These are phyloP conservation scores for Mechanitis messenoides DNA, from an alignment of 2,888 invertebrate genomes.

Conservation along the genomic window DNA sequence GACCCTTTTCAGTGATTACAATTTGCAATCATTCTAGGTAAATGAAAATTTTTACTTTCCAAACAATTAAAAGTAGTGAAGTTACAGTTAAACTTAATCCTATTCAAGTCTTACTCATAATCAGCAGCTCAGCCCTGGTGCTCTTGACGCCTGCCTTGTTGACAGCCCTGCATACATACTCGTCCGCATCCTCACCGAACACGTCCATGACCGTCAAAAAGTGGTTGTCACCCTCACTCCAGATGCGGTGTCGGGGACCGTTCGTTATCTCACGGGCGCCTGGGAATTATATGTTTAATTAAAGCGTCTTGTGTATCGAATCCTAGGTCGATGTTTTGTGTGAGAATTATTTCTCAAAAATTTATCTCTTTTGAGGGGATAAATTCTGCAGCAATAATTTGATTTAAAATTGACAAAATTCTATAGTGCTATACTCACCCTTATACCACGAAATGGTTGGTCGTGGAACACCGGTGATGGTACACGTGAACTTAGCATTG, in stretches of 20 bases:
- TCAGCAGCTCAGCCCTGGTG: constrained; percentile 95
- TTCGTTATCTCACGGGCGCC: constrained; percentile 95
- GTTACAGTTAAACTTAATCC: no score
- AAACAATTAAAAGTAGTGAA: no score
- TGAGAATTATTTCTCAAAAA: no score
- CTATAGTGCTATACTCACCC: constrained; percentile 64
- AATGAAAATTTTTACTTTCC: no score
- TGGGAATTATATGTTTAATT: constrained; percentile 27
- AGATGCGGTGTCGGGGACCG: constrained; percentile 94
- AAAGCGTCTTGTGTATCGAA: no score
- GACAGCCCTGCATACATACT: constrained; percentile 96
- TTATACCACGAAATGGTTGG: constrained; percentile 98
- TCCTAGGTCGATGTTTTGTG: no score
- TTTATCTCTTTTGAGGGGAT: no score
- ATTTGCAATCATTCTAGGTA: no score
- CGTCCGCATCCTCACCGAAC: constrained; percentile 98
- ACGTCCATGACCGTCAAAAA: constrained; percentile 94
- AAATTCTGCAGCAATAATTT: no score
- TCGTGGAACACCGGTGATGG: constrained; percentile 91
- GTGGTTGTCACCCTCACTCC: constrained; percentile 92
- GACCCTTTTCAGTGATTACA: no score
- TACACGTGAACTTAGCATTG: constrained; percentile 94
- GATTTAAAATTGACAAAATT: no score
- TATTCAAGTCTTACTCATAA: constrained; percentile 87
- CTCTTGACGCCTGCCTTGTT: constrained; percentile 97